Percentiles rank a stretch among this genome's conserved stretches.
Evolutionary conservation across 2,113 vertebrate genomes (phyloP).

Genomic region (Bagarius yarrelli): DNA sequence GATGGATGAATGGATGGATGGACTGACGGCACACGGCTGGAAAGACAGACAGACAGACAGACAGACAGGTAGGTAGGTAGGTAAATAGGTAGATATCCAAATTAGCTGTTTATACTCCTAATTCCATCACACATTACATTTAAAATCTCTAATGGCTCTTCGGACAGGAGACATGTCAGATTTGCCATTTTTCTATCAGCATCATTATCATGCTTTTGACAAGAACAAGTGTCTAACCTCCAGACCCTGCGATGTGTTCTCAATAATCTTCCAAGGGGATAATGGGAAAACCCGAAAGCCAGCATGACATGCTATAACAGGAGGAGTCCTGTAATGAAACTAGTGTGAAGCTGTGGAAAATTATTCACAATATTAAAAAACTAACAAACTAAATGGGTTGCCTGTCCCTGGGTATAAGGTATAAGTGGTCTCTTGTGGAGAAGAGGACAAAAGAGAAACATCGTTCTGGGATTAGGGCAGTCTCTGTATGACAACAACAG

Average conservation of each 20-base stretch:
- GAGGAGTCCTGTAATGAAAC: not conserved
- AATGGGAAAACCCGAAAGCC: not conserved
- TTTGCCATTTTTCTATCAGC: conserved; percentile 2
- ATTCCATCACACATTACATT: conserved; percentile 2
- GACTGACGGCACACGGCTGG: too few relatives aligned
- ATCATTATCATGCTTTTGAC: conserved; percentile 9
- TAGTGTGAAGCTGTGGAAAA: not conserved
- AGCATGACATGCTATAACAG: not conserved
- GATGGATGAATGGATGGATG: too few relatives aligned
- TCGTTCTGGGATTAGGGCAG: not conserved
- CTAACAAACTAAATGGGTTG: too few relatives aligned
- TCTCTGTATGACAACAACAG: conserved; percentile 5
- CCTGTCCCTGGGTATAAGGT: too few relatives aligned
- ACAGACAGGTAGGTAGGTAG: too few relatives aligned
- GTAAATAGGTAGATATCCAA: too few relatives aligned
- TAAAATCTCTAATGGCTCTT: not conserved
- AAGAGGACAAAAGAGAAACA: not conserved
- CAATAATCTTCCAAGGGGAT: not conserved
- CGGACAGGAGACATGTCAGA: not conserved
- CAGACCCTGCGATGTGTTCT: not conserved
- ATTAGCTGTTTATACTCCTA: not conserved
- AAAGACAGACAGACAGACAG: too few relatives aligned
- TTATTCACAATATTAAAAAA: too few relatives aligned
- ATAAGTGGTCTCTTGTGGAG: too few relatives aligned
- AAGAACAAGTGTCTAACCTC: not conserved